A percentile compares a stretch with the other conserved stretches of the same genome.
phyloP scores from a whole-genome alignment of 2,797 vertebrate genomes.

The Pteronotus mesoamericanus region DNA sequence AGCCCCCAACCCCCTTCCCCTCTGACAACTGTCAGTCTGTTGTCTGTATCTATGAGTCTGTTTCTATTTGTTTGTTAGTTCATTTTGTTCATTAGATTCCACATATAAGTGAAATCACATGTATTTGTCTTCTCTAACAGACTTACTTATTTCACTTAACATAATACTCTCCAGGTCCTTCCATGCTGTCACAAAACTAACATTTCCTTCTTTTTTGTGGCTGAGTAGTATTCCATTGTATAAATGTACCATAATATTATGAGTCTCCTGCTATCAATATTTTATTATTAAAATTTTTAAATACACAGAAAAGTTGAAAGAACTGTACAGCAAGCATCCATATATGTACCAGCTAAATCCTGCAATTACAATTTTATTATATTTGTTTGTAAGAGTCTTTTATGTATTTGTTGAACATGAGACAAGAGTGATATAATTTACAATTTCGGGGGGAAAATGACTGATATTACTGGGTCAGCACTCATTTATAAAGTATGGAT shows the following conservation, averaged over 20 bases:
- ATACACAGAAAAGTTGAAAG: background rate
- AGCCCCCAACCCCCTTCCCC: background rate
- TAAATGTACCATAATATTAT: background rate
- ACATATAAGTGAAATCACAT: background rate
- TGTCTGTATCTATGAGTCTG: background rate
- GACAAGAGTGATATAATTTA: conserved; percentile 30
- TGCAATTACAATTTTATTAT: conserved; percentile 39
- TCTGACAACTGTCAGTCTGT: background rate
- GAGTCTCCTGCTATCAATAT: background rate
- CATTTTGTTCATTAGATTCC: background rate
- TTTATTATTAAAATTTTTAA: conserved; percentile 39
- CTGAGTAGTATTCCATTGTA: background rate
- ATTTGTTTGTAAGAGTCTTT: conserved; percentile 37
- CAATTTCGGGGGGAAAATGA: background rate
- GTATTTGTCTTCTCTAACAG: background rate
- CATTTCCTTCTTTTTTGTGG: background rate
- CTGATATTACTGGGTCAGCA: background rate
- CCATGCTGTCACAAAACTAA: background rate
- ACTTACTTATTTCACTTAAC: background rate
- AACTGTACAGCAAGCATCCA: background rate
- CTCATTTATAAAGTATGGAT: conserved; percentile 19
- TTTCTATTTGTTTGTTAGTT: background rate
- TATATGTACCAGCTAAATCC: conserved; percentile 16
- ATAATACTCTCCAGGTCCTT: background rate
- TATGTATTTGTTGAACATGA: conserved; percentile 35